A percentile compares a stretch with the other conserved stretches of the same genome.
phyloP scores from a whole-genome alignment of 2,797 vertebrate species.

The Sciaenops ocellatus region DNA sequence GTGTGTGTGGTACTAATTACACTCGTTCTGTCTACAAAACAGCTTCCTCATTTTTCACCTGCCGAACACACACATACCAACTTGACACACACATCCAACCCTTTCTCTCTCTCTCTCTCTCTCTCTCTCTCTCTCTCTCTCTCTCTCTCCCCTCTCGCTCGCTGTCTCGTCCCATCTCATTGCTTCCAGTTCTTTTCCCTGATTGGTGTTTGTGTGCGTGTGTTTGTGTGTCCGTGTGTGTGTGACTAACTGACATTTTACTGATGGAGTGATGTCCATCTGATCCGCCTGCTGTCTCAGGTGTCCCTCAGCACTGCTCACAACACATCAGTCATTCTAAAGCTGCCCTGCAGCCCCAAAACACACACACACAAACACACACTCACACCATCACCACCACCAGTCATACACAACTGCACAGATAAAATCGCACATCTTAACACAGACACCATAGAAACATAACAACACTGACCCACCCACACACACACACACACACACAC shows the following conservation, averaged over 20 bases:
- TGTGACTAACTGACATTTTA: slow-evolving; percentile 58
- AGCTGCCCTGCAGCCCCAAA: slow-evolving; percentile 86
- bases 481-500: slow-evolving; percentile 30
- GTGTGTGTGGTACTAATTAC: slow-evolving; percentile 79
- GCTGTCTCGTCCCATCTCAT: slow-evolving; percentile 41
- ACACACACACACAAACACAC: slow-evolving; percentile 72
- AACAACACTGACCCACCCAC: slow-evolving; percentile 56
- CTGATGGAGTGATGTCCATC: slow-evolving; percentile 77
- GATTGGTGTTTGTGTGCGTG: slow-evolving; percentile 37
- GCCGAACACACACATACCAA: slow-evolving; percentile 75
- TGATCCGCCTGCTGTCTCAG: slow-evolving; percentile 74
- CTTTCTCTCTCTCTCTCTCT: slow-evolving; percentile 9
- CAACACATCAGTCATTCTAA: slow-evolving; percentile 86
- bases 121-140: not conserved
- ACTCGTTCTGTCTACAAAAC: slow-evolving; percentile 82
- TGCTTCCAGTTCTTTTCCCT: slow-evolving; percentile 44
- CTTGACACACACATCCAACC: slow-evolving; percentile 66
- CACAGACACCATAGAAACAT: slow-evolving; percentile 63
- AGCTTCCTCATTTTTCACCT: slow-evolving; percentile 84
- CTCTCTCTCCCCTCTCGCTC: not conserved
- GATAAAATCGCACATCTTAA: slow-evolving; percentile 75
- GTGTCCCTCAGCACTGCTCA: slow-evolving; percentile 81
- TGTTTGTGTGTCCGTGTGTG: slow-evolving; percentile 18
- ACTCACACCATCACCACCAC: slow-evolving; percentile 27
- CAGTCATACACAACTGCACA: slow-evolving; percentile 72